phyloP scores from a whole-genome alignment of 2,113 vertebrate genomes.

The Loxodonta africana region DNA sequence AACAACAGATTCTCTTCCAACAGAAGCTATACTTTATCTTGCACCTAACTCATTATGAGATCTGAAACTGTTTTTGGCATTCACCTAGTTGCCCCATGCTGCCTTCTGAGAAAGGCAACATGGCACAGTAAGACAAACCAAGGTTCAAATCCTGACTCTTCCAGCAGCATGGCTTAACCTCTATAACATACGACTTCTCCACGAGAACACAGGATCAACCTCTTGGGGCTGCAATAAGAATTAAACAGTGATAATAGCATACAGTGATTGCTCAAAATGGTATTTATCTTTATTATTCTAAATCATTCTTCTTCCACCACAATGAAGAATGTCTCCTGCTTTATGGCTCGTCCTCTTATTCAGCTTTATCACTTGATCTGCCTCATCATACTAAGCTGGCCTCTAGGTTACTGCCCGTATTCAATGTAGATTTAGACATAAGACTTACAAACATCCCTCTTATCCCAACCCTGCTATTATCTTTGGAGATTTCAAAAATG shows the following conservation, averaged over 20 bases:
- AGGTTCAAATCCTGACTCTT: background rate
- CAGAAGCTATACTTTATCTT: background rate
- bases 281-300: background rate
- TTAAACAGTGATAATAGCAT: background rate
- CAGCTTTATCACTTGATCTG: background rate
- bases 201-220: background rate
- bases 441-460: background rate
- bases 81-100: background rate
- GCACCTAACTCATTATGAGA: background rate
- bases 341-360: background rate
- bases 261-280: background rate
- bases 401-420: background rate
- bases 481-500: background rate
- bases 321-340: background rate
- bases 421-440: background rate
- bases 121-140: background rate
- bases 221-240: background rate
- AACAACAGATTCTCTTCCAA: background rate
- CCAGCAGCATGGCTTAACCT: background rate
- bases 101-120: background rate
- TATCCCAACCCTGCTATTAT: background rate
- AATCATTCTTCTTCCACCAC: background rate
- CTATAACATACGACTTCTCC: background rate
- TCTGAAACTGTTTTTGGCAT: background rate
- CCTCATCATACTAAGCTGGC: background rate